Evolutionary conservation across 2,888 invertebrate species (phyloP).

Genomic region (Acleris emargana): DNA sequence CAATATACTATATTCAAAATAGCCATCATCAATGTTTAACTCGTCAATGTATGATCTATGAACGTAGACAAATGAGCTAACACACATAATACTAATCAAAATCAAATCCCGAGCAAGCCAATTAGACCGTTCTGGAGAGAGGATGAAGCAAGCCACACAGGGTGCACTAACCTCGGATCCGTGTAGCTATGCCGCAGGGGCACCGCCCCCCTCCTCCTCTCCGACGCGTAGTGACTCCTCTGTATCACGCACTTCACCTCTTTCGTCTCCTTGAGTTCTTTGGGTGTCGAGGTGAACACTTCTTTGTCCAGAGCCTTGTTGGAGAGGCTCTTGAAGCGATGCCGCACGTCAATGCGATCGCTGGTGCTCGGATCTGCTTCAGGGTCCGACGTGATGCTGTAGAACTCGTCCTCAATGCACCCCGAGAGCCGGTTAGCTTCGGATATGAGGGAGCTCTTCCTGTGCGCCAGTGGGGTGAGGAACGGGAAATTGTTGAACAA

Average conservation of each 20-base stretch:
- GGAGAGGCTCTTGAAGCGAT: slow-evolving; percentile 60
- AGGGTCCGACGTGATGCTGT: slow-evolving; percentile 68
- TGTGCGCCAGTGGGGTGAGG: slow-evolving; percentile 83
- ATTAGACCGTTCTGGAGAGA: slow-evolving; percentile 17
- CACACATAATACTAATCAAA: not conserved
- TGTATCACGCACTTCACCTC: slow-evolving; percentile 24
- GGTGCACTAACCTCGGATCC: slow-evolving; percentile 64
- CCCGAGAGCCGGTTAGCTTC: slow-evolving; percentile 66
- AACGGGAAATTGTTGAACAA: slow-evolving; percentile 83
- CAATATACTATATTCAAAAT: no score
- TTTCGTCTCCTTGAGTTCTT: slow-evolving; percentile 41
- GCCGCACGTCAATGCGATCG: slow-evolving; percentile 62
- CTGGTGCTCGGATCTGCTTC: slow-evolving; percentile 53
- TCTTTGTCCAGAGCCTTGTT: slow-evolving; percentile 55
- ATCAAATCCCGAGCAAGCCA: slow-evolving; percentile 3
- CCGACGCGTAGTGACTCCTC: slow-evolving; percentile 39
- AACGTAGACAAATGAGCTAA: not conserved
- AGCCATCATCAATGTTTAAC: no score
- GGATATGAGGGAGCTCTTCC: slow-evolving; percentile 73
- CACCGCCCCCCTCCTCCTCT: slow-evolving; percentile 40
- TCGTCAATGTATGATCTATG: not conserved
- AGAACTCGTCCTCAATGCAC: slow-evolving; percentile 77
- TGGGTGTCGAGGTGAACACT: slow-evolving; percentile 63
- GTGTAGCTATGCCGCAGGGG: slow-evolving; percentile 69
- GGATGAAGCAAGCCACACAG: slow-evolving; percentile 42